phyloP scores from a whole-genome alignment of 2,797 vertebrate species.

The Coendou prehensilis region DNA sequence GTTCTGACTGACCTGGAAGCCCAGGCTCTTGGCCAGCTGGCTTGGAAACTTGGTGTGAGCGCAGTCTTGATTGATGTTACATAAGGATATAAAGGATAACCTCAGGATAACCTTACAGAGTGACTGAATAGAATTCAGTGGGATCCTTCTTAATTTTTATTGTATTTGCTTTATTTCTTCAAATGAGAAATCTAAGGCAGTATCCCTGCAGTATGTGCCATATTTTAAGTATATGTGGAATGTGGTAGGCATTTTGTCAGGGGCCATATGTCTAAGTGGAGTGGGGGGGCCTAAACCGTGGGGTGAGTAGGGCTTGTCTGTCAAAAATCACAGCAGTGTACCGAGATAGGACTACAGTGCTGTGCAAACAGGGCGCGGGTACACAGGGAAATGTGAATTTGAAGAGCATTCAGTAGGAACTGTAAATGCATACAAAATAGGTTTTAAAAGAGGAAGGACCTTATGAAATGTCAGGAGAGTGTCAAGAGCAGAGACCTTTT shows the following conservation, averaged over 20 bases:
- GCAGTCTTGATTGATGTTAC: background rate
- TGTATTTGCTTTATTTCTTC: constrained; percentile 32
- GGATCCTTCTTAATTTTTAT: background rate
- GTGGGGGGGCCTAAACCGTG: background rate
- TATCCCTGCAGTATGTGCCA: background rate
- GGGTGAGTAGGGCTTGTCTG: background rate
- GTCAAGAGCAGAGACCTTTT: background rate
- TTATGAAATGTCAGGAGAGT: background rate
- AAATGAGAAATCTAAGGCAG: background rate
- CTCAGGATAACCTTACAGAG: background rate
- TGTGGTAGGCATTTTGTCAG: background rate
- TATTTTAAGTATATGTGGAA: background rate
- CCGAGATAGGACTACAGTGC: background rate
- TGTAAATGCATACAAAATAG: background rate
- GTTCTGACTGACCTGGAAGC: background rate
- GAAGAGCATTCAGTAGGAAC: background rate
- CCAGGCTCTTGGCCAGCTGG: accelerated
- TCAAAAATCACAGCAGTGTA: background rate
- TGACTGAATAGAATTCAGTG: background rate
- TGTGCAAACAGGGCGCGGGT: background rate
- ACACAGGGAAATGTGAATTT: background rate
- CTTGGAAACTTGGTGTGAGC: background rate
- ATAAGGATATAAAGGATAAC: background rate
- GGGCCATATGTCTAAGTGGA: background rate
- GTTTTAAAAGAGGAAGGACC: background rate